Percentiles rank a stretch among this genome's conserved stretches.
These are phyloP conservation scores for Erebia palarica DNA, from an alignment of 2,888 invertebrate genomes.

Conservation along the genomic window DNA sequence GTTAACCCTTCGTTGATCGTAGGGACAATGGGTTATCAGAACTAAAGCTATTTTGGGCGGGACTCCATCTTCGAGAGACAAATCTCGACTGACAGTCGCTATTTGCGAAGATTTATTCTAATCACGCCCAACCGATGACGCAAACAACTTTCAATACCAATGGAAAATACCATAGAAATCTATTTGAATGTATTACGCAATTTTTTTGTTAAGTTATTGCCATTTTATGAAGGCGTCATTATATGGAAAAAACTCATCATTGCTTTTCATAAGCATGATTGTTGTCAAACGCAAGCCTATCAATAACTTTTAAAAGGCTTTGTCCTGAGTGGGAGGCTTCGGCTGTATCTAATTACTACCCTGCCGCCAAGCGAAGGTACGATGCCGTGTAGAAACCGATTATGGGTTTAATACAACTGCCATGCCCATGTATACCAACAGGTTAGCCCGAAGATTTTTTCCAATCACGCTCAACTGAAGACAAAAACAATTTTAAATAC, in stretches of 20 bases:
- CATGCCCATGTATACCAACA: too few relatives aligned
- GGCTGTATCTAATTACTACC: too few relatives aligned
- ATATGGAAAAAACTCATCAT: too few relatives aligned
- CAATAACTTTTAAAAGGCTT: too few relatives aligned
- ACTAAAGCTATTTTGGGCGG: constrained; percentile 30
- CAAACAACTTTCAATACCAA: constrained; percentile 12
- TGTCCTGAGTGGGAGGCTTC: too few relatives aligned
- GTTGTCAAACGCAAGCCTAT: too few relatives aligned
- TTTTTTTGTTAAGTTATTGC: neutral
- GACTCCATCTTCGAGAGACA: constrained; percentile 28
- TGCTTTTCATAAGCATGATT: too few relatives aligned
- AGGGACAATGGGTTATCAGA: constrained; percentile 37
- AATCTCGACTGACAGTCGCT: constrained; percentile 39
- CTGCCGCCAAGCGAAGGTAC: too few relatives aligned
- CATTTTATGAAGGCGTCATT: too few relatives aligned
- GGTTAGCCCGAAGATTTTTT: constrained; percentile 41
- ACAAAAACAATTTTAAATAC: constrained; percentile 10
- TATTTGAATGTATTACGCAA: too few relatives aligned
- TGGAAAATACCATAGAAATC: neutral
- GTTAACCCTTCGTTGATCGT: constrained; percentile 30
- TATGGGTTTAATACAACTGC: too few relatives aligned
- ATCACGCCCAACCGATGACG: constrained; percentile 28
- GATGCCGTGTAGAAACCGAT: too few relatives aligned
- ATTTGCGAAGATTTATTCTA: constrained; percentile 38
- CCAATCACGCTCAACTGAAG: constrained; percentile 31